phyloP scores from a whole-genome alignment of 2,797 vertebrate genomes.

The Catostomus latipinnis region DNA sequence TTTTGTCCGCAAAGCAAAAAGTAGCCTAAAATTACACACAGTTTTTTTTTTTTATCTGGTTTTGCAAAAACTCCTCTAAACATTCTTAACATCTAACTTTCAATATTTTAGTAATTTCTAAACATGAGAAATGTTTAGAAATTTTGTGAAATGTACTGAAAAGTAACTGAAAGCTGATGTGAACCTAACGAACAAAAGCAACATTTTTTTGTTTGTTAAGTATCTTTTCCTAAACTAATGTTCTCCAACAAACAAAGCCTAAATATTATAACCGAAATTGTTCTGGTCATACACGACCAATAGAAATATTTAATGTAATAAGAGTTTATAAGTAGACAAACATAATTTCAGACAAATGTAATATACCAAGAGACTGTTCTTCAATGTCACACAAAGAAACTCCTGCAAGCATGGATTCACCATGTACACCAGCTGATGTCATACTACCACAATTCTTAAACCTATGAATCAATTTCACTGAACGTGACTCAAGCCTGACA shows the following conservation, averaged over 20 bases:
- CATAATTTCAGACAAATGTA: not conserved
- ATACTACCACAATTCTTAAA: not conserved
- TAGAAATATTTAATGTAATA: too few species aligned
- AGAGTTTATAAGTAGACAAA: not conserved
- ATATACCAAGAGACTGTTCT: not conserved
- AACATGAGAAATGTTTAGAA: too few species aligned
- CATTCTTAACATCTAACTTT: constrained; percentile 25
- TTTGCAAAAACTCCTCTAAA: too few species aligned
- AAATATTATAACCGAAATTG: too few species aligned
- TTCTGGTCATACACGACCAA: too few species aligned
- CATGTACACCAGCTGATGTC: too few species aligned
- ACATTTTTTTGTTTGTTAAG: not conserved
- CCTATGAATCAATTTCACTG: not conserved
- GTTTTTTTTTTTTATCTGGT: constrained; percentile 4
- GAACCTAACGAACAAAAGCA: not conserved
- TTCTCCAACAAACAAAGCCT: too few species aligned
- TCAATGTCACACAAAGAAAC: not conserved
- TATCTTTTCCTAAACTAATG: not conserved
- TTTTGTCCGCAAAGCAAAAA: constrained; percentile 57
- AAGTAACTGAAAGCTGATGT: not conserved
- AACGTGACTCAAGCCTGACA: not conserved
- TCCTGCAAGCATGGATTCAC: not conserved
- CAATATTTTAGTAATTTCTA: too few species aligned
- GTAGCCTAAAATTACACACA: constrained; percentile 3
- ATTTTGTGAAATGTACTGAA: constrained; percentile 9